phyloP scores from a whole-genome alignment of 2,888 invertebrate genomes.

The Euphydryas editha region DNA sequence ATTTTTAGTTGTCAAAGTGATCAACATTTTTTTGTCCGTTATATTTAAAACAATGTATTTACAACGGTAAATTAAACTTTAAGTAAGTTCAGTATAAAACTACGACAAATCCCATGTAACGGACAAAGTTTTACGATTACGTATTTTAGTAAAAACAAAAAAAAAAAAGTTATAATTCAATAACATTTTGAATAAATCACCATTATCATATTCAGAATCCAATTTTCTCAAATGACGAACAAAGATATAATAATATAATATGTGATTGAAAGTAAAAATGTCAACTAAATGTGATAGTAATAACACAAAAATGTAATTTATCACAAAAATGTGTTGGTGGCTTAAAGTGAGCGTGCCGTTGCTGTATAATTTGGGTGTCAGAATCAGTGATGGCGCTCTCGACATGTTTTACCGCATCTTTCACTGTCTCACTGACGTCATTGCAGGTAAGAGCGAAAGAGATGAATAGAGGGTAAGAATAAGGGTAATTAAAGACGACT shows the following conservation, averaged over 20 bases:
- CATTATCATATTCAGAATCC: no score
- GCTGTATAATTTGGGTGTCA: constrained; percentile 61
- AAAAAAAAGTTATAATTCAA: no score
- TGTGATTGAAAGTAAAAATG: not conserved
- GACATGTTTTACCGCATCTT: constrained; percentile 61
- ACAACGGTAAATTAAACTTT: no score
- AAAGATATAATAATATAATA: not conserved
- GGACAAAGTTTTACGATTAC: no score
- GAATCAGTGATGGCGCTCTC: constrained; percentile 56
- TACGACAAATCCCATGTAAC: no score
- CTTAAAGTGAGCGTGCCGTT: constrained; percentile 69
- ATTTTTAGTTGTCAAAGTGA: no score
- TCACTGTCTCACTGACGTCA: constrained; percentile 66
- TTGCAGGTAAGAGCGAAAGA: constrained; percentile 60
- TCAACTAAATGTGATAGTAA: not conserved
- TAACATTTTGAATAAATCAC: no score
- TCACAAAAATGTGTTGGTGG: constrained; percentile 74
- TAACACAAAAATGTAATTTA: constrained; percentile 11
- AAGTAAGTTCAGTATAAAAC: no score
- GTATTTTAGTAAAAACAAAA: no score
- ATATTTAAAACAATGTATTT: no score
- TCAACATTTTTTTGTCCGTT: no score
- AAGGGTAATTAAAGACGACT: not conserved
- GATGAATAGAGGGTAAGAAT: not conserved
- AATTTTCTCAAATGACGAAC: no score